Conservation (phyloP, 1,140 invertebrate genomes). For the Leguminivora glycinivorella region DNA sequence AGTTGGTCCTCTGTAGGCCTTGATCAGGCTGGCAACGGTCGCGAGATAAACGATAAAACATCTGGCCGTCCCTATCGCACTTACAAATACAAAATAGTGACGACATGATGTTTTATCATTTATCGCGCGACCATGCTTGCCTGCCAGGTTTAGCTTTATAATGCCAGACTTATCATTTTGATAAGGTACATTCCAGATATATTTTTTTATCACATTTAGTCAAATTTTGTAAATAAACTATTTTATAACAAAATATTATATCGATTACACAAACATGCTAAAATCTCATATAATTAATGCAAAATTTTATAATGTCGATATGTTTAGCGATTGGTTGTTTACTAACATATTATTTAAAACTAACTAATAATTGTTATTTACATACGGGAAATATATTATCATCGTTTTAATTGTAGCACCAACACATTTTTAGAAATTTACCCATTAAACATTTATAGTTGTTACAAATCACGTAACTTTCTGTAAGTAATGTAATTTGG, state of each 20-base stretch:
- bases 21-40: too few relatives aligned
- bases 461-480: background rate
- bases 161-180: background rate
- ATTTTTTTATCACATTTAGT: conserved; percentile 3
- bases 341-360: conserved; percentile 1
- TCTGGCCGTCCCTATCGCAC: too few relatives aligned
- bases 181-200: background rate
- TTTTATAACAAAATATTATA: conserved; percentile 29
- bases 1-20: too few relatives aligned
- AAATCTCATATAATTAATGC: conserved; percentile 7
- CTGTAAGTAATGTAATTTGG: background rate
- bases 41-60: too few relatives aligned
- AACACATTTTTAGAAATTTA: background rate
- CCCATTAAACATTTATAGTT: background rate
- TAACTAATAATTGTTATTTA: conserved; percentile 15
- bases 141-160: background rate
- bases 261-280: conserved; percentile 29
- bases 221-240: conserved; percentile 15
- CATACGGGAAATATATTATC: background rate
- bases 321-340: conserved; percentile 16
- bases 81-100: too few relatives aligned
- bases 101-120: too few relatives aligned
- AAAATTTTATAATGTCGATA: conserved; percentile 1
- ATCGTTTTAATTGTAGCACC: background rate
- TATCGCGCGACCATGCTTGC: too few relatives aligned